Conservation (phyloP, 2,113 vertebrate genomes). For the Prietella phreatophila region DNA sequence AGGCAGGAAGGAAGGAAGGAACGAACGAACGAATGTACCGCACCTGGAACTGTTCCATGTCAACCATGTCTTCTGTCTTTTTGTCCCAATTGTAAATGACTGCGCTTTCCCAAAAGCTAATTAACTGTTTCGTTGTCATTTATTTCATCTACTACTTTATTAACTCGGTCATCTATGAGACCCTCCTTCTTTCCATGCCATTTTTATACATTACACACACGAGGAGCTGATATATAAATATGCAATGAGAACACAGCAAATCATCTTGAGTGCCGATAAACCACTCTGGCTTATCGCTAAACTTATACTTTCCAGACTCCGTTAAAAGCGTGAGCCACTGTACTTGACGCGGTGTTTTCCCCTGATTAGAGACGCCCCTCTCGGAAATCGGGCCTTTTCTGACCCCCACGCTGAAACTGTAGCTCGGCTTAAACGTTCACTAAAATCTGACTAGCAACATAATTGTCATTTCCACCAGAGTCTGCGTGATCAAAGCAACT, state of each 20-base stretch:
- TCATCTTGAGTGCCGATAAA: neutral
- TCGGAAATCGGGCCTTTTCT: constrained; percentile 50
- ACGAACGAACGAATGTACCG: neutral
- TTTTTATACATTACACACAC: neutral
- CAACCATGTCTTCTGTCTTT: neutral
- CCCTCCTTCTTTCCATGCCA: neutral
- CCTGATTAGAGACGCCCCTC: constrained; percentile 57
- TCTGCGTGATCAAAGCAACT: constrained; percentile 69
- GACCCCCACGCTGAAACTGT: constrained; percentile 58
- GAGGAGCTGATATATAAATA: constrained; percentile 42
- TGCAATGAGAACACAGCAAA: neutral
- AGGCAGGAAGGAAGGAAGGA: neutral
- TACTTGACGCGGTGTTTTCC: constrained; percentile 56
- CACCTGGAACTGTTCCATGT: neutral
- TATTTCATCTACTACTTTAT: neutral
- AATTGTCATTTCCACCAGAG: constrained; percentile 71
- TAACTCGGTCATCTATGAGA: neutral
- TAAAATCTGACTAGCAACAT: constrained; percentile 63
- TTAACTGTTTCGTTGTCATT: neutral
- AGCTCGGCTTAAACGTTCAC: constrained; percentile 64
- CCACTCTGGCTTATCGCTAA: neutral
- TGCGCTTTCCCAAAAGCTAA: neutral
- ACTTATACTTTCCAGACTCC: neutral
- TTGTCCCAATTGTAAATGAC: neutral
- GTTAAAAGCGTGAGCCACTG: constrained; percentile 13